Evolutionary conservation across 2,888 invertebrate species (phyloP).

Genomic region (Peribatodes rhomboidaria): DNA sequence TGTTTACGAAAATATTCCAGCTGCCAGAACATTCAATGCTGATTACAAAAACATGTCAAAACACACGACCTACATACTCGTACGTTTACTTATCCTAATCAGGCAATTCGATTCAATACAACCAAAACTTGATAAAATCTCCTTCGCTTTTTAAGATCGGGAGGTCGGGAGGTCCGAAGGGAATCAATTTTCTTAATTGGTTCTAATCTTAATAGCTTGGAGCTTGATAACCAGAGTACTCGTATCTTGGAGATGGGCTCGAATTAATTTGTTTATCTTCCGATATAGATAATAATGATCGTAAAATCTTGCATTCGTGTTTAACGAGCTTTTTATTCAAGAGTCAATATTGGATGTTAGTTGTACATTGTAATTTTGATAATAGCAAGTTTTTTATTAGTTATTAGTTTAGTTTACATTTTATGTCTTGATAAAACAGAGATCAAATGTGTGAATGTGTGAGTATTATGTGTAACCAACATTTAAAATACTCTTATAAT

Average conservation of each 20-base stretch:
- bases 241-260: conserved; percentile 53
- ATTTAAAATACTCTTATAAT: no score
- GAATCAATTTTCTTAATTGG: conserved; percentile 85
- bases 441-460: background rate
- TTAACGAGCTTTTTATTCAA: conserved; percentile 25
- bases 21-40: background rate
- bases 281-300: conserved; percentile 38
- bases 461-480: no score
- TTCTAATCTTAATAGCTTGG: conserved; percentile 76
- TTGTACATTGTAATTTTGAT: conserved; percentile 3
- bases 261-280: conserved; percentile 67
- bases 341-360: conserved; percentile 25
- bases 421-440: conserved; percentile 3
- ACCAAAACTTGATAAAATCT: conserved; percentile 41
- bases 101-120: conserved; percentile 48
- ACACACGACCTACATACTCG: conserved; percentile 17
- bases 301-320: conserved; percentile 36
- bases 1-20: no score
- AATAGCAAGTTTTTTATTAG: background rate
- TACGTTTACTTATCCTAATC: conserved; percentile 24
- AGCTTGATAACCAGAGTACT: conserved; percentile 67
- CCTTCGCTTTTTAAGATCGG: conserved; percentile 57
- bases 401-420: no score
- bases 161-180: conserved; percentile 68
- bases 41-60: conserved; percentile 21